Base-by-base conservation (phyloP, 2,113 vertebrate species). In the Cephalophus harveyi region DNA sequence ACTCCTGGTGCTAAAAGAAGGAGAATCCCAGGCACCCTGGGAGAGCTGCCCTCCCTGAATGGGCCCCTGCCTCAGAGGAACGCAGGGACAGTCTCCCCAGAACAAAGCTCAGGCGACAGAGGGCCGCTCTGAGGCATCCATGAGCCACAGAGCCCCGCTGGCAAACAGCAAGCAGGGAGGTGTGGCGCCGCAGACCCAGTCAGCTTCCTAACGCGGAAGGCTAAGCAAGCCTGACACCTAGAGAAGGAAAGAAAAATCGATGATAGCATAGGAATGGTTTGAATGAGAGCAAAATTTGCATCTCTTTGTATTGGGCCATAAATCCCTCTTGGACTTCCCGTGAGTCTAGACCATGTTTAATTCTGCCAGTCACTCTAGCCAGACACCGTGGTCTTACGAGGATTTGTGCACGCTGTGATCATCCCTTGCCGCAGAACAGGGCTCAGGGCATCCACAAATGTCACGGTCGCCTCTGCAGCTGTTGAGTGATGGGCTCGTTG, bases 241-340 rank as follows among this genome's bases (percentile, higher is more conserved):
- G n/a, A 40, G 52, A 5, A 40, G 40, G 21, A 94, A 43, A 76
- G 43, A 67, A 57, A 59, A 97, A 93, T 93, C 64, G 43, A 86
- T 86, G 52, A 21, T 81, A 67, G 12, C 30, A 64, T 25, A 74
- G 16, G 40, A 95, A 59, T n/a, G 67, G 33, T 82, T 89, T 92
- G 86, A 87, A 94, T 96, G 89, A 96, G 74, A 98, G 95, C n/a
- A 33, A 96, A 98, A 97, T 90, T 88, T 15, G 78, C 92, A 91
- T 95, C 94, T 76, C 81, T 98, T 91, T 97, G 36, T 94, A 93
- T 78, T 92, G 90, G 93, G 16, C 94, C 54, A n/a, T 67, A 97
- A 96, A 91, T 90, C 83, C 90, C 15, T 36, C 16, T 50, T 43
- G 76, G 91, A 67, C 28, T 62, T 87, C 40, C 71, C 76, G 5